Base-by-base conservation (phyloP, 2,113 vertebrate genomes). In the Monopterus albus region DNA sequence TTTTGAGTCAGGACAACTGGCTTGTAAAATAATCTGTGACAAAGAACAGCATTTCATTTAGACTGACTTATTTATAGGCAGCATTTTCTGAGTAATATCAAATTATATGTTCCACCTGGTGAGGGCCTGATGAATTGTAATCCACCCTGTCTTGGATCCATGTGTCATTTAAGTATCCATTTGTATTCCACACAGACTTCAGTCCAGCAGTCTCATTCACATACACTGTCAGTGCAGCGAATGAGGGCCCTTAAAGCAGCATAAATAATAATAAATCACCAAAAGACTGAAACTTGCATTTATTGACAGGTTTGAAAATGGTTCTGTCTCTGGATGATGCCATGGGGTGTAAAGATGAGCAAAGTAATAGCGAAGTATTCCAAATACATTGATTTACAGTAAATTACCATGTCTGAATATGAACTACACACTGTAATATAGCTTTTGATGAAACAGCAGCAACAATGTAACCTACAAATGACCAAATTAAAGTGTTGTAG, bases 11-110 rank as follows among this genome's bases (percentile, higher is more conserved):
- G 2, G 1, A 45, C 31, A 29, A 15, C 2, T 58, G 28, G 83
- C 91, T 82, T 88, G 83, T 79, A 94, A 83, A 65, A 93, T 70
- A 56, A 94, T 87, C 93, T 94, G 81, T 6, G 6, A 39, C 25
- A 9, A 62, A 57, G 5, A 21, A 29, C 3, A 8, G 53, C 2
- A 15, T 11, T 66, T 58, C 1, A 23, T 55, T 11, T 3, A 31
- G 29, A 31, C 29, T 1, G 5, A 31, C 8, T 5, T 31, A 31
- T 31, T 31, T n/a, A n/a, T n/a, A n/a, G n/a, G n/a, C n/a, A n/a
- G n/a, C n/a, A n/a, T n/a, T n/a, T n/a, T n/a, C 5, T 28, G 3
- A 20, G 7, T 23, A 7, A 38, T 11, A n/a, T 60, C 20, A 43
- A 63, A 50, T 58, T 1, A 31, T 7, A 13, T 49, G 5, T 12